Percentiles rank a stretch among this genome's conserved stretches.
Conservation (phyloP, 2,113 vertebrate genomes). For the Etheostoma cragini region DNA sequence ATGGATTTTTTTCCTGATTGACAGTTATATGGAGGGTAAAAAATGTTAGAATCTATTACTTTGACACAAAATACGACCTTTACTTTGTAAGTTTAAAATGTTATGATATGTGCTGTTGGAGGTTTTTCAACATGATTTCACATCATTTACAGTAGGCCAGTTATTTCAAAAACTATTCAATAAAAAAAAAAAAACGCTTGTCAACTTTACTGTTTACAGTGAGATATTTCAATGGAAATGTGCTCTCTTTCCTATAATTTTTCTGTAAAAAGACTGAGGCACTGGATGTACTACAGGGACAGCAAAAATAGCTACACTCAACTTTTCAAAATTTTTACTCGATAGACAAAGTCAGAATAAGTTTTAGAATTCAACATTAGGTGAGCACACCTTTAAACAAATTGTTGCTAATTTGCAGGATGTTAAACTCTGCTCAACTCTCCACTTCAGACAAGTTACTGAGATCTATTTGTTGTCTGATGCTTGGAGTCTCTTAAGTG, state of each 20-base stretch:
- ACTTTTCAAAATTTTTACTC: not conserved
- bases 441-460: not conserved
- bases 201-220: not conserved
- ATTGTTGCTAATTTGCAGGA: not conserved
- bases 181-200: not conserved
- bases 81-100: conserved; percentile 4
- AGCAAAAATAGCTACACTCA: not conserved
- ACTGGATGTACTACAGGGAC: not conserved
- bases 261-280: not conserved
- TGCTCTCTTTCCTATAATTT: not conserved
- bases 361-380: not conserved
- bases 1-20: conserved; percentile 25
- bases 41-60: not conserved
- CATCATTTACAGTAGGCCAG: no score
- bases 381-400: not conserved
- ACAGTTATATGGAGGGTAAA: not conserved
- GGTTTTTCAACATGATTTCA: not conserved
- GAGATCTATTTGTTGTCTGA: not conserved
- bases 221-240: not conserved
- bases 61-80: conserved; percentile 15
- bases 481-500: not conserved
- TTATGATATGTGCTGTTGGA: not conserved
- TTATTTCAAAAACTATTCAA: not conserved
- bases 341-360: not conserved
- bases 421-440: not conserved